phyloP scores from a whole-genome alignment of 2,888 invertebrate genomes.

The Cepaea hortensis region DNA sequence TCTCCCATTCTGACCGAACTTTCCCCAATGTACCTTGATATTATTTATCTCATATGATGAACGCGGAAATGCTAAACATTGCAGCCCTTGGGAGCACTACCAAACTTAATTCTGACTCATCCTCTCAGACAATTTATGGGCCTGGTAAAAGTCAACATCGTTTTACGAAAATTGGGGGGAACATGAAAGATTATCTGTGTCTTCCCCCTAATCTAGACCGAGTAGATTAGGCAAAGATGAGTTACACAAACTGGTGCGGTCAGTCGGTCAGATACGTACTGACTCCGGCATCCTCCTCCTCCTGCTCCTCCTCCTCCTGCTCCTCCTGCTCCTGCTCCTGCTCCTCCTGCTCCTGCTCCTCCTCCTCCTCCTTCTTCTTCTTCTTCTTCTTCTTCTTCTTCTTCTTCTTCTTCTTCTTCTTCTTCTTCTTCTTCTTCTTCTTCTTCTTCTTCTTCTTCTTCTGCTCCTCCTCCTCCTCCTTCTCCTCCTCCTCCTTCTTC shows the following conservation, averaged over 20 bases:
- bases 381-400: not conserved
- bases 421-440: not conserved
- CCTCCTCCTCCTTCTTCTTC: not conserved
- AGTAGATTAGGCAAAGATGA: too few species aligned
- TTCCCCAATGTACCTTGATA: too few species aligned
- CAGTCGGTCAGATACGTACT: too few species aligned
- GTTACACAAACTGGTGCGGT: too few species aligned
- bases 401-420: not conserved
- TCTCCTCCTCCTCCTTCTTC: slow-evolving; percentile 1
- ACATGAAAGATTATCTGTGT: too few species aligned
- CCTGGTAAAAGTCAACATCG: too few species aligned
- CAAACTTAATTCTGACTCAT: not conserved
- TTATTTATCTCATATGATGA: too few species aligned
- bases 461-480: not conserved
- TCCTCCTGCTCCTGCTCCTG: not conserved
- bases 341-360: not conserved
- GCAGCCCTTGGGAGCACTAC: not conserved
- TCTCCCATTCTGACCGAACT: too few species aligned
- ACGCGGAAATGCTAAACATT: too few species aligned
- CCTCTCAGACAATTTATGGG: too few species aligned
- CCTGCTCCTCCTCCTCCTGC: slow-evolving; percentile 5
- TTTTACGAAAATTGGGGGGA: not conserved
- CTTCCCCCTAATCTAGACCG: too few species aligned
- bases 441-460: not conserved
- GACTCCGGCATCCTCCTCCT: too few species aligned